Evolutionary conservation across 1,140 invertebrate species (phyloP), one percentile per base, ranked within the genome.

Genomic region (Lordiphosa stackelbergi): DNA sequence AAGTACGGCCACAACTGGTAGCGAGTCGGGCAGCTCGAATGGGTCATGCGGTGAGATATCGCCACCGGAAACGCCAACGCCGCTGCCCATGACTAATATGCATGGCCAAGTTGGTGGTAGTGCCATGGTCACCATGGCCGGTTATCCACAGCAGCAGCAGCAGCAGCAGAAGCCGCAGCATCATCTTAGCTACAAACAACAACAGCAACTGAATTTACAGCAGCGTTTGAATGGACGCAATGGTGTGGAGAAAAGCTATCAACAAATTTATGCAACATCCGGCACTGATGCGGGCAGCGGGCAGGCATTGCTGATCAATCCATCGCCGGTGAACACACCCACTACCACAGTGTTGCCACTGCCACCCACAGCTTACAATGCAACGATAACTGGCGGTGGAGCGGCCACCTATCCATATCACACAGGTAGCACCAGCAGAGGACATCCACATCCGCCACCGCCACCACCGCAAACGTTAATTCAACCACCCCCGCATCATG

Each of bases 381-480:
- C 69, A 31, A 8, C 28, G 7, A 31, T 31, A 31, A 31, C 28
- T 31, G 28, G 28, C 8, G 28, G 28, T 37, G 66, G 34, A 41
- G 43, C 43, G 11, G 49, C 71, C 34, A 73, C 81, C 49, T 86
- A 87, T 85, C 72, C 85, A 60, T 87, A 85, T 79, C 83, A 86
- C 63, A 57, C 73, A 43, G 52, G 55, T 5, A 37, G 58, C 6
- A 52, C 90, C 69, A 90, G 68, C 90, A 88, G 90, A 12, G 73
- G 63, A 69, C 88, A 74, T 10, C 74, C 70, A 52, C 66, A 61
- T 38, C 77, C 63, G 10, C 88, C 68, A 83, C 89, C 73, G 11
- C 73, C 63, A 75, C 51, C 79, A 19, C 88, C 88, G 34, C 89
- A 89, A 19, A 86, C 78, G 12, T 40, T 85, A 34, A 46, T 46